phyloP scores from a whole-genome alignment of 2,797 vertebrate genomes.

The Harpagifer antarcticus region DNA sequence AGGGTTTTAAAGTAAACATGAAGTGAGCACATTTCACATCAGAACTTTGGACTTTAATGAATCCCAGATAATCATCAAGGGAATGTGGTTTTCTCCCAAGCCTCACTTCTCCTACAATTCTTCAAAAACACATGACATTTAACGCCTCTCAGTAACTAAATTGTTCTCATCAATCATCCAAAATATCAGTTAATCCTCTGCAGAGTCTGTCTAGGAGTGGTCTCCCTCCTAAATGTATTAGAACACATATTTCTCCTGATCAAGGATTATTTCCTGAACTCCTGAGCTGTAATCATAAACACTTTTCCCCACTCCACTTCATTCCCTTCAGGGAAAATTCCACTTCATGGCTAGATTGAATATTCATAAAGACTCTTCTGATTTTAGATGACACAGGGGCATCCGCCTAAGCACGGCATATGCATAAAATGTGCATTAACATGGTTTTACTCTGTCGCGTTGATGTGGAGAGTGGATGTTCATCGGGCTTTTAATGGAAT shows the following conservation, averaged over 20 bases:
- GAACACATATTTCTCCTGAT: conserved; percentile 47
- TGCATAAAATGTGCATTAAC: conserved; percentile 77
- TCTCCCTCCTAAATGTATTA: conserved; percentile 31
- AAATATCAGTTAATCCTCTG: neutral
- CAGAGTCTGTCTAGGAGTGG: neutral
- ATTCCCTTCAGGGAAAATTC: conserved; percentile 62
- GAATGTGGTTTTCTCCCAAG: conserved; percentile 1
- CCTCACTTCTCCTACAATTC: conserved; percentile 3
- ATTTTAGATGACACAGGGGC: conserved; percentile 67
- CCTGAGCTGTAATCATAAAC: conserved; percentile 63
- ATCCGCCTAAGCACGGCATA: conserved; percentile 57
- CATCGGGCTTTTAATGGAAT: conserved; percentile 53
- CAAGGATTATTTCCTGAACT: conserved; percentile 48
- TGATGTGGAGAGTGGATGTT: conserved; percentile 57
- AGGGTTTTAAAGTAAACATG: neutral
- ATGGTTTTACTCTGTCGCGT: conserved; percentile 59
- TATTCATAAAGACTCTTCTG: conserved; percentile 74
- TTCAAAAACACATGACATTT: conserved; percentile 20
- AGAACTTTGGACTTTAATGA: neutral
- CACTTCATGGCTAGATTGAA: conserved; percentile 72
- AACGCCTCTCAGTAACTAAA: neutral
- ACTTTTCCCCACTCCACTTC: conserved; percentile 65
- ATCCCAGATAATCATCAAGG: conserved; percentile 12
- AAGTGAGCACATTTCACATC: neutral
- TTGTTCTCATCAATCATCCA: conserved; percentile 1